Evolutionary conservation across 2,113 vertebrate species (phyloP).

Genomic region (Megaceryle torquata): DNA sequence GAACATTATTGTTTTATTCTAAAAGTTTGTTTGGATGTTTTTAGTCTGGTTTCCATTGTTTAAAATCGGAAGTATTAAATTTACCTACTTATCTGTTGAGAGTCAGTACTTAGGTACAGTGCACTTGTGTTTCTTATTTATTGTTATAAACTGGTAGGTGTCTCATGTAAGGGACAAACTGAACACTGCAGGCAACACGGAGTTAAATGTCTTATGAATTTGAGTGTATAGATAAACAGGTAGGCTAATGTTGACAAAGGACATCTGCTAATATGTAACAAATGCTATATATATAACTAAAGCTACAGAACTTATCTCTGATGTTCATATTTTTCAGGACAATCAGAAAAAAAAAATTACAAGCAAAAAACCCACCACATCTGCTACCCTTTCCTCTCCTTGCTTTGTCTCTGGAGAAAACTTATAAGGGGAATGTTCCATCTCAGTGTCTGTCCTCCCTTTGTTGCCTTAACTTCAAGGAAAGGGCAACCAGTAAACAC

Average conservation of each 20-base stretch:
- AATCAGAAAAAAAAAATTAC: background rate
- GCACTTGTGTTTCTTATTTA: background rate
- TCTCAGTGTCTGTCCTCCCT: background rate
- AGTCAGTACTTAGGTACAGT: background rate
- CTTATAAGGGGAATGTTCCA: background rate
- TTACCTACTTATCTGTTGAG: background rate
- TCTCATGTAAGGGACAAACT: background rate
- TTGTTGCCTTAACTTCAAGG: background rate
- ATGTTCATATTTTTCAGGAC: background rate
- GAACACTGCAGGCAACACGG: background rate
- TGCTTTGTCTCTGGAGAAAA: background rate
- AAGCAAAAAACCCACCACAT: fast-evolving
- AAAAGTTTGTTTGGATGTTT: background rate
- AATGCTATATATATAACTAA: background rate
- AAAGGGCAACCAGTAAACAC: background rate
- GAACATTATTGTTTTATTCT: background rate
- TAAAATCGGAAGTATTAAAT: background rate
- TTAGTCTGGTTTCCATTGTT: background rate
- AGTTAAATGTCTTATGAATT: background rate
- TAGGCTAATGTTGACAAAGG: background rate
- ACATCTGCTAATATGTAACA: background rate
- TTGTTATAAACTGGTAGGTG: background rate
- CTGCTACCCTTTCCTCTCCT: background rate
- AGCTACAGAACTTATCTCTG: background rate
- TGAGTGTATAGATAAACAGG: background rate